Percentiles rank a stretch among this genome's conserved stretches.
Conservation (phyloP, 2,888 invertebrate genomes). For the Palloptera scutellata region DNA sequence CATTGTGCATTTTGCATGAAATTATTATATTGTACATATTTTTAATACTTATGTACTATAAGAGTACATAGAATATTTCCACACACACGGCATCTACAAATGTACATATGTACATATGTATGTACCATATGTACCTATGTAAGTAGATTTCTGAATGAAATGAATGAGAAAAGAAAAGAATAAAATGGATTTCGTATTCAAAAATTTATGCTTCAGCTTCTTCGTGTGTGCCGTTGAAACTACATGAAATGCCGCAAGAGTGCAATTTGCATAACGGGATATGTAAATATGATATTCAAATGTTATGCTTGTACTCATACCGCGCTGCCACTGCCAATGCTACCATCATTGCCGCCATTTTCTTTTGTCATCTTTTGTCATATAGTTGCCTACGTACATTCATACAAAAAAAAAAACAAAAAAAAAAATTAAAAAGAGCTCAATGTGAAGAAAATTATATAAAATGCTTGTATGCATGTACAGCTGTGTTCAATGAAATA, state of each 20-base stretch:
- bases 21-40: no score
- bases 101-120: not conserved
- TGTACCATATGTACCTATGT: not conserved
- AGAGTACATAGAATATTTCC: no score
- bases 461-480: not conserved
- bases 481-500: no score
- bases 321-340: not conserved
- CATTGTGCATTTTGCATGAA: no score
- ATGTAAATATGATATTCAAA: constrained; percentile 33
- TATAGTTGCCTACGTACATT: not conserved
- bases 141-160: not conserved
- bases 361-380: constrained; percentile 22
- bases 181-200: not conserved
- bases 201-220: no score
- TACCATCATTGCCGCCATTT: constrained; percentile 18
- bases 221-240: not conserved
- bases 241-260: constrained; percentile 32
- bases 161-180: not conserved
- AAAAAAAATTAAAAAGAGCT: not conserved
- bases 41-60: no score
- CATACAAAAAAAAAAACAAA: not conserved
- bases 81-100: no score
- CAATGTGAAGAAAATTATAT: not conserved
- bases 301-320: constrained; percentile 8
- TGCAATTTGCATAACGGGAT: constrained; percentile 39